phyloP scores from a whole-genome alignment of 2,797 vertebrate genomes.

The Macropus fuliginosus region DNA sequence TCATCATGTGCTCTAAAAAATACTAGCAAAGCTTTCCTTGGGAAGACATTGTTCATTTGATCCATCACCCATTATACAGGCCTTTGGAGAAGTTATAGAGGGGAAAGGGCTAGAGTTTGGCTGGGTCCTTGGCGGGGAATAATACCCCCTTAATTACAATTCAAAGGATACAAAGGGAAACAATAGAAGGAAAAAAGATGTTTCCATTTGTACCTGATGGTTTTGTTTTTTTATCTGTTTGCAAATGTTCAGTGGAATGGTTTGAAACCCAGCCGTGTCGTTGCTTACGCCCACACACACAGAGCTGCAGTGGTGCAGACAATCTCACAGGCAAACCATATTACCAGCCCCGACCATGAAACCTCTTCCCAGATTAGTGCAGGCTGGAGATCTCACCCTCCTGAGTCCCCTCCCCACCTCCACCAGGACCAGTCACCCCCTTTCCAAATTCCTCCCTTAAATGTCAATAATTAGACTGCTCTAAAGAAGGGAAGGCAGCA shows the following conservation, averaged over 20 bases:
- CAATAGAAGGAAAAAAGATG: conserved; percentile 64
- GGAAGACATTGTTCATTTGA: neutral
- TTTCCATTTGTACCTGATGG: conserved; percentile 80
- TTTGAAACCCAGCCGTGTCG: conserved; percentile 89
- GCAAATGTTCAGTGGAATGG: conserved; percentile 88
- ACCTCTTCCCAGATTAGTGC: conserved; percentile 84
- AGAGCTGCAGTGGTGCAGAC: conserved; percentile 86
- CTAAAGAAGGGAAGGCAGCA: conserved; percentile 66
- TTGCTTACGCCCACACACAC: conserved; percentile 88
- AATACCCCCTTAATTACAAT: neutral
- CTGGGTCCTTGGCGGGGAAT: neutral
- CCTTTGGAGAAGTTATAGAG: conserved; percentile 31
- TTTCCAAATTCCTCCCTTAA: conserved; percentile 45
- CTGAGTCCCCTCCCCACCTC: conserved; percentile 69
- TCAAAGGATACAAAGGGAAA: neutral
- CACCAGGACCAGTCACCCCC: conserved; percentile 74
- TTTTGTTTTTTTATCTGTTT: conserved; percentile 86
- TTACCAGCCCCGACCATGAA: conserved; percentile 86
- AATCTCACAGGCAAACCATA: conserved; percentile 83
- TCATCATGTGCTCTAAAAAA: neutral
- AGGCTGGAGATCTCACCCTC: conserved; percentile 76
- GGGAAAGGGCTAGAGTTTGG: neutral
- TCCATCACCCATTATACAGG: neutral
- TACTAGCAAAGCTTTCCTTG: neutral
- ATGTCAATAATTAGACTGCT: conserved; percentile 68